phyloP scores from a whole-genome alignment of 2,113 vertebrate species.

The Mormoops blainvillei region DNA sequence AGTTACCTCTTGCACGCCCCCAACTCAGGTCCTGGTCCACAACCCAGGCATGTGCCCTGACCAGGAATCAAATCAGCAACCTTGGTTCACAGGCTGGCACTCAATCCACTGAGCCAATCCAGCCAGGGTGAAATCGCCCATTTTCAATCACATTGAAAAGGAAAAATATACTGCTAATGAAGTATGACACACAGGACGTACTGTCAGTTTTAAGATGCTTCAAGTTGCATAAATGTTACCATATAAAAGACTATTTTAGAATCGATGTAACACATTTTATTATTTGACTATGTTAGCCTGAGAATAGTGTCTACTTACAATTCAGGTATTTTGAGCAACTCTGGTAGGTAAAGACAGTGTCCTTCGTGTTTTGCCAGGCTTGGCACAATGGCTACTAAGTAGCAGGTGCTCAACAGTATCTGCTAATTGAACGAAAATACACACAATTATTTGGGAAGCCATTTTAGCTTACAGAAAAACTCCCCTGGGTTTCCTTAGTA shows the following conservation, averaged over 20 bases:
- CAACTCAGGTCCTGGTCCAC: too few relatives aligned
- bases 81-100: too few relatives aligned
- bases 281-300: neutral
- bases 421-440: neutral
- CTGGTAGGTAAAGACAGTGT: neutral
- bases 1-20: too few relatives aligned
- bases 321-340: neutral
- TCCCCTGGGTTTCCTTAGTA: neutral
- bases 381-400: neutral
- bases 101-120: too few relatives aligned
- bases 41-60: too few relatives aligned
- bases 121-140: too few relatives aligned
- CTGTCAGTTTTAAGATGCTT: neutral
- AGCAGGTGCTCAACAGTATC: neutral
- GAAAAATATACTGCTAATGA: neutral
- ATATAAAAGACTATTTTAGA: neutral
- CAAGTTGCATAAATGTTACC: neutral
- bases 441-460: neutral
- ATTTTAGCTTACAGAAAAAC: neutral
- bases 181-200: neutral
- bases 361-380: neutral
- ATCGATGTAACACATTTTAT: neutral
- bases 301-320: neutral
- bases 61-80: too few relatives aligned
- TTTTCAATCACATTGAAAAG: neutral